phyloP scores from a whole-genome alignment of 2,113 vertebrate genomes.

The Aegotheles bennettii region DNA sequence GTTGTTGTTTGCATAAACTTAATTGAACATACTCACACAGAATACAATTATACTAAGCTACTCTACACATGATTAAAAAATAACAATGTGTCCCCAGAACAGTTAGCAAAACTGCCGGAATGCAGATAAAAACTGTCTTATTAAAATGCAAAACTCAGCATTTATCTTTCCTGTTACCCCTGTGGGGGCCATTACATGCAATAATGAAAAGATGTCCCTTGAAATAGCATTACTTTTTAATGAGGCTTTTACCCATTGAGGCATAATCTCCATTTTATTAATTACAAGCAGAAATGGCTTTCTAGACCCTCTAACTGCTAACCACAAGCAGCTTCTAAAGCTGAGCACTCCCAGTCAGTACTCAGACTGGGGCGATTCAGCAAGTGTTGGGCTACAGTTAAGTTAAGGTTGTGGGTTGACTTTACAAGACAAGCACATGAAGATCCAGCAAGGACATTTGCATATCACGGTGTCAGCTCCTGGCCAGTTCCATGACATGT shows the following conservation, averaged over 20 bases:
- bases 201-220: slow-evolving; percentile 63
- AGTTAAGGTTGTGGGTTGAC: background rate
- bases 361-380: background rate
- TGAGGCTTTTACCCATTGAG: slow-evolving; percentile 40
- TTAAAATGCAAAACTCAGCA: slow-evolving; percentile 47
- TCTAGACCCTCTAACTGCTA: background rate
- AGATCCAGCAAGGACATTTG: background rate
- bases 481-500: background rate
- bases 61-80: slow-evolving; percentile 41
- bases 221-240: slow-evolving; percentile 56
- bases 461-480: background rate
- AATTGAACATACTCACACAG: background rate
- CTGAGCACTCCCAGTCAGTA: background rate
- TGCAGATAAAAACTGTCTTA: slow-evolving; percentile 45
- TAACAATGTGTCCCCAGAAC: slow-evolving; percentile 45
- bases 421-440: background rate
- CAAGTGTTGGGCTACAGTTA: background rate
- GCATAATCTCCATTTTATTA: slow-evolving; percentile 40
- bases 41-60: slow-evolving; percentile 6
- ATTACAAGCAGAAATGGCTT: slow-evolving; percentile 43
- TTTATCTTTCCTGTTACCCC: slow-evolving; percentile 52
- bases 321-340: background rate
- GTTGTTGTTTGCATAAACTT: slow-evolving; percentile 13
- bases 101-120: slow-evolving; percentile 58
- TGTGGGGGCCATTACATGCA: slow-evolving; percentile 3